Evolutionary conservation across 2,797 vertebrate genomes (phyloP), one percentile per base, ranked within the genome.

Genomic region (Ptychadena robeensis): DNA sequence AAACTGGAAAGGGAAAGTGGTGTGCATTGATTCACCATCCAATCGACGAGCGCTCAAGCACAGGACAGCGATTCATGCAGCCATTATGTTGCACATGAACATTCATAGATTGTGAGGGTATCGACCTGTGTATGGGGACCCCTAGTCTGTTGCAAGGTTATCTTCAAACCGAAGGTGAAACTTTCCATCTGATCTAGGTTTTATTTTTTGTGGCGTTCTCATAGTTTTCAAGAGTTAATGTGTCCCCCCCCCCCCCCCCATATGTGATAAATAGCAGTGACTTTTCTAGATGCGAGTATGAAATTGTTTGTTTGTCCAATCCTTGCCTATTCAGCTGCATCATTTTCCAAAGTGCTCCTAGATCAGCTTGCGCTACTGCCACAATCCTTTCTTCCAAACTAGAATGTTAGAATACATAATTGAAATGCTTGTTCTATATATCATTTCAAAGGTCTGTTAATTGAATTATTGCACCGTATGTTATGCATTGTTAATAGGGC

Each of bases 401-500:
- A 79, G 37, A 53, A 53, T 85, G 90, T 84, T 91, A 88, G 90
- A 93, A 89, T 57, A 87, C 87, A 87, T 86, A 86, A 91, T 86
- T 85, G 87, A 86, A 82, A 35, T 81, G 57, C 75, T 57, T 82
- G 86, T 64, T 88, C 83, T 77, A 80, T 78, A 67, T 82, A 78
- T 85, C 90, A 92, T 92, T 90, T 90, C 90, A 93, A 91, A 88
- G 88, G 89, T 87, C 86, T 59, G 64, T 85, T 90, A 87, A 81
- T 81, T 79, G 92, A 90, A 90, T 91, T 90, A 91, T 89, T 91
- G 86, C 86, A 88, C 89, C 80, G 85, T 88, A 83, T 87, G 85
- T 81, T 86, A 12, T 86, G 92, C 89, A 89, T 92, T 90, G 89
- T 87, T 91, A 90, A 94, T 85, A 87, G 88, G 83, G 87, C 80